A percentile compares a stretch with the other conserved stretches of the same genome.
phyloP scores from a whole-genome alignment of 2,888 invertebrate genomes.

The Cheiracanthium punctorium region DNA sequence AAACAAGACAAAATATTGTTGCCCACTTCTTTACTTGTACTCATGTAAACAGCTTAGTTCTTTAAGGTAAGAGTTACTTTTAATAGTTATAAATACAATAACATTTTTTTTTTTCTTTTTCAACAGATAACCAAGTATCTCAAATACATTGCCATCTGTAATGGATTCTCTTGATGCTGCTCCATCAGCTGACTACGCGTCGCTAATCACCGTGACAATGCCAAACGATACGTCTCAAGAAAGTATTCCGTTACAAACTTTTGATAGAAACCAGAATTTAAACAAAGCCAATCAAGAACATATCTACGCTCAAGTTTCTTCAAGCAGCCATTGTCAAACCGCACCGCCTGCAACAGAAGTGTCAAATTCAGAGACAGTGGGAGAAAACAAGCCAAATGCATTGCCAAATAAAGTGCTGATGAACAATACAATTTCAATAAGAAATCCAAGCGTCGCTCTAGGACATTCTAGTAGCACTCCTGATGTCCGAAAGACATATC shows the following conservation, averaged over 20 bases:
- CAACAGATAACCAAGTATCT: background rate
- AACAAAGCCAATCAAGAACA: conserved; percentile 40
- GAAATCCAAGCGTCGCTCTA: conserved; percentile 20
- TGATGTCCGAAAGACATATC: conserved; percentile 24
- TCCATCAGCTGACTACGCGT: conserved; percentile 42
- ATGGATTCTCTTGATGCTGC: conserved; percentile 56
- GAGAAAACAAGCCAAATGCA: background rate
- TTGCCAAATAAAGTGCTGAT: conserved; percentile 12
- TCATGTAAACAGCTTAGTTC: no score
- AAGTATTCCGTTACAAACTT: background rate
- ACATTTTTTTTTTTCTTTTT: no score
- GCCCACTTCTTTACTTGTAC: no score
- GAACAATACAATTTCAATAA: conserved; percentile 35
- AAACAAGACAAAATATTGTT: no score
- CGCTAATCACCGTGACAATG: conserved; percentile 29
- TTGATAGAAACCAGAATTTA: conserved; percentile 13
- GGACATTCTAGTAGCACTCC: conserved; percentile 38
- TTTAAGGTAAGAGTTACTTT: no score
- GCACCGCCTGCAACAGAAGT: background rate
- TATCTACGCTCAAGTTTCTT: conserved; percentile 54
- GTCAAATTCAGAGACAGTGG: background rate
- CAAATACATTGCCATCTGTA: background rate
- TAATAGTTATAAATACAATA: no score
- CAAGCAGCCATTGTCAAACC: background rate
- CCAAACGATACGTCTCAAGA: conserved; percentile 2